Evolutionary conservation across 2,113 vertebrate species (phyloP), one percentile per base, ranked within the genome.

Genomic region (Cyanoderma ruficeps): DNA sequence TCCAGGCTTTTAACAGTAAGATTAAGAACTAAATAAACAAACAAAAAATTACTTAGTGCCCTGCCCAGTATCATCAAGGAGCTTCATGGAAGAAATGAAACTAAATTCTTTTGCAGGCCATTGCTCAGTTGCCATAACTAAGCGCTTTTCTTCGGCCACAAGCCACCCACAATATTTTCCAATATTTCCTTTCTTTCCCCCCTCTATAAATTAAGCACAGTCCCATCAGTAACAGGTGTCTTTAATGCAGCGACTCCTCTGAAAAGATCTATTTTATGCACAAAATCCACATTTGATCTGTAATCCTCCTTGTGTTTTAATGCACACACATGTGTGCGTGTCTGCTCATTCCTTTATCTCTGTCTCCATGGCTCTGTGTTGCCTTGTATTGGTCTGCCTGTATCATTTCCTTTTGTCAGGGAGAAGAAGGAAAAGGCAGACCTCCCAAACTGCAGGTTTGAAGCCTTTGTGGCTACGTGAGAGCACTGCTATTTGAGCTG

Each of bases 271-370:
- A 0, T 46, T 86, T 76, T 47, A 39, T 50, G 20, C 44, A 30
- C 22, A 39, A 41, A 75, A 46, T 55, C 33, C 27, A 13, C 2
- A 0, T 64, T 68, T 52, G 57, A 27, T 42, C 10, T 63, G 33
- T 47, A 67, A 2, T 82, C 20, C 39, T 59, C 28, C 35, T 30
- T 79, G 23, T 59, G 52, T 68, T 60, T 52, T 46, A 63, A 5
- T 28, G 33, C 71, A 55, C 41, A 4, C 52, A 17, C 1, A 2
- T 60, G 13, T 31, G 5, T 5, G 11, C 0, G 1, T 55, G 17
- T 33, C n/a, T 60, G 41, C 72, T 63, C 22, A 7, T 83, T 74
- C 18, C 35, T 80, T 71, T 49, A 9, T 41, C 41, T 65, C 4
- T 55, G 46, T 70, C 14, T 76, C 56, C 10, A 1, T 44, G 68